Evolutionary conservation across 2,113 vertebrate species (phyloP).

Genomic region (Hymenochirus boettgeri): DNA sequence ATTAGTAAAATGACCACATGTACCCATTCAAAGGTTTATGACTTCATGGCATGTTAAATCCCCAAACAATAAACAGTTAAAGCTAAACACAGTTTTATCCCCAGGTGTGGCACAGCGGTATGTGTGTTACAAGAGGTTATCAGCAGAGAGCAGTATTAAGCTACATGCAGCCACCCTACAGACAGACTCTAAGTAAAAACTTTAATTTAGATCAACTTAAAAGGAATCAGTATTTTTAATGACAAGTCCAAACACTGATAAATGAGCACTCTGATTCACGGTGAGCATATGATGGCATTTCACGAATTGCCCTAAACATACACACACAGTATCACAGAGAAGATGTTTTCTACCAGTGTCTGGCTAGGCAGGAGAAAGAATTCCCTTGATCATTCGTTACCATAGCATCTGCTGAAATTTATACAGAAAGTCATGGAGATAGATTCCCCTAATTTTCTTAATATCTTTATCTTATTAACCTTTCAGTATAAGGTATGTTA

Average conservation of each 20-base stretch:
- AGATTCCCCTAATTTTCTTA: constrained; percentile 23
- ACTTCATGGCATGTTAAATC: too few relatives aligned
- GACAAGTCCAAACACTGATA: constrained; percentile 3
- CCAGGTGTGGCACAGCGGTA: too few relatives aligned
- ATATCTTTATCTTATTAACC: constrained; percentile 1
- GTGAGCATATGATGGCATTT: constrained; percentile 5
- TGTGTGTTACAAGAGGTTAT: too few relatives aligned
- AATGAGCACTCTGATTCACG: constrained; percentile 3
- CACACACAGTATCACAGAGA: constrained; percentile 1
- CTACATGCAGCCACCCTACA: background rate
- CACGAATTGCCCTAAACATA: background rate
- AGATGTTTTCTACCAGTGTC: background rate
- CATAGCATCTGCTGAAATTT: constrained; percentile 13
- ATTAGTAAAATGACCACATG: too few relatives aligned
- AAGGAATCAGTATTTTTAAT: background rate
- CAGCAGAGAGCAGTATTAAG: too few relatives aligned
- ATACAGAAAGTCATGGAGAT: constrained; percentile 19
- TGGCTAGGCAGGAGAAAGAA: constrained; percentile 2
- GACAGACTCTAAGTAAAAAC: background rate
- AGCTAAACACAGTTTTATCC: too few relatives aligned
- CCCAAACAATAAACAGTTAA: too few relatives aligned
- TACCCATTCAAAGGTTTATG: too few relatives aligned
- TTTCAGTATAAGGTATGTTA: too few relatives aligned
- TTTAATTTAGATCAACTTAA: too few relatives aligned
- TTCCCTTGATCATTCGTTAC: constrained; percentile 15